Conservation (phyloP, 1,140 invertebrate genomes). For the Trissolcus basalis region DNA sequence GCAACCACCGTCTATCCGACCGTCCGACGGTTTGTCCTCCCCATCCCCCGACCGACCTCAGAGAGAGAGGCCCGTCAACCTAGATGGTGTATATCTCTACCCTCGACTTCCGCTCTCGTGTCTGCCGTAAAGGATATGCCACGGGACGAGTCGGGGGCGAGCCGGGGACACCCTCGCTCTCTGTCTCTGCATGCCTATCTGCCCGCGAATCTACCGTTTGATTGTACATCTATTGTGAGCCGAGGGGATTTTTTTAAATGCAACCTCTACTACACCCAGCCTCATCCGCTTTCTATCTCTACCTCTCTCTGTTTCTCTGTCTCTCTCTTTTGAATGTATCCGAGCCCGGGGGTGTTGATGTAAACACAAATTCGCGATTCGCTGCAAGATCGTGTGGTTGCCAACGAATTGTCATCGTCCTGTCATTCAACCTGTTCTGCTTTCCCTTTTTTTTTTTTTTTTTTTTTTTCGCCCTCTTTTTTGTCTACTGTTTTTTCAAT, state of each 20-base stretch:
- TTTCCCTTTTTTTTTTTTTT: too few relatives aligned
- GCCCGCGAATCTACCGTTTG: conserved; percentile 45
- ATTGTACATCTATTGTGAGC: conserved; percentile 44
- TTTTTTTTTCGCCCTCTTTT: too few relatives aligned
- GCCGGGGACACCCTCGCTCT: conserved; percentile 12
- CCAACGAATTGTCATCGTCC: conserved; percentile 7
- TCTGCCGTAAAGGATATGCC: conserved; percentile 6
- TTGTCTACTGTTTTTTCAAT: too few relatives aligned
- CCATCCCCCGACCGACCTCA: conserved; percentile 32
- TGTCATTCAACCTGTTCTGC: too few relatives aligned
- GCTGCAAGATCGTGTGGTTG: conserved; percentile 11
- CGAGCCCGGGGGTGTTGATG: conserved; percentile 22
- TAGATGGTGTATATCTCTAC: conserved; percentile 43
- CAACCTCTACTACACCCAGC: not conserved
- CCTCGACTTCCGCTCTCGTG: conserved; percentile 33
- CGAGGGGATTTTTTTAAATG: conserved; percentile 29
- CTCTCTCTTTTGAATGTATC: too few relatives aligned
- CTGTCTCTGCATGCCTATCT: conserved; percentile 27
- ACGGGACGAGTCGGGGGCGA: conserved; percentile 5
- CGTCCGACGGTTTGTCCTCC: conserved; percentile 61
- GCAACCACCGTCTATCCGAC: conserved; percentile 65
- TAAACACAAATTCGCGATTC: conserved; percentile 39
- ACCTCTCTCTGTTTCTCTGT: too few relatives aligned
- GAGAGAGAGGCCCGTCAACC: conserved; percentile 22
- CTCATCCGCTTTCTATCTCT: conserved; percentile 2